Evolutionary conservation across 2,888 invertebrate genomes (phyloP), one percentile per base, ranked within the genome.

Genomic region (Poecilobothrus nobilitatus): DNA sequence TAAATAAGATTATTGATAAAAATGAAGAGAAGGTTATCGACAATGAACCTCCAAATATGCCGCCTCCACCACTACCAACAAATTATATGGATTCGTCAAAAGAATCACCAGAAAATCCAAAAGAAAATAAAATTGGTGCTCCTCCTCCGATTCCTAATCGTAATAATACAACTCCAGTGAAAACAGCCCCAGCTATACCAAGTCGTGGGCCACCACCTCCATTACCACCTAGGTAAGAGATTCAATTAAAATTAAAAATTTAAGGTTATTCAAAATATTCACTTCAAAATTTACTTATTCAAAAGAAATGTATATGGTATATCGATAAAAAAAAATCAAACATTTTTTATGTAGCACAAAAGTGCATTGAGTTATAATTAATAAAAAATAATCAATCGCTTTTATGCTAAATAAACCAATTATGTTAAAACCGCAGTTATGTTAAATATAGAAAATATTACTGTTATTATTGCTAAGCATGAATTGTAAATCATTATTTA

Each of bases 11-110:
- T n/a, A 53, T 18, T 53, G 53, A 53, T 18, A 53, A 53, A 6
- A 6, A 2, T 53, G 15, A 18, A 18, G 53, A 53, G 18, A 53
- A 53, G 18, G 15, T 6, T 53, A 53, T 4, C 15, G 53, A 53
- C 18, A 53, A 53, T 12, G 6, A 53, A 53, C 53, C 53, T 53
- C 87, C 64, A 76, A 73, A 76, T n/a, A 83, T 88, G 73, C 84
- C 88, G 72, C 88, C 88, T 15, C 88, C 88, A 37, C 87, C 86
- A 63, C 87, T 87, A 64, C 88, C 79, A 63, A 76, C 78, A n/a
- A 53, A 18, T 53, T 53, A 53, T 53, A n/a, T 53, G 18, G 74
- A 78, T 72, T 6, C 72, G 72, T 7, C 70, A 1, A n/a, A 67
- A 65, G 72, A 72, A 65, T 68, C 68, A 66, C 72, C 67, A 27